These are phyloP conservation scores for Coelinius sp. DNA, from an alignment of 2,888 invertebrate genomes.

Conservation along the genomic window DNA sequence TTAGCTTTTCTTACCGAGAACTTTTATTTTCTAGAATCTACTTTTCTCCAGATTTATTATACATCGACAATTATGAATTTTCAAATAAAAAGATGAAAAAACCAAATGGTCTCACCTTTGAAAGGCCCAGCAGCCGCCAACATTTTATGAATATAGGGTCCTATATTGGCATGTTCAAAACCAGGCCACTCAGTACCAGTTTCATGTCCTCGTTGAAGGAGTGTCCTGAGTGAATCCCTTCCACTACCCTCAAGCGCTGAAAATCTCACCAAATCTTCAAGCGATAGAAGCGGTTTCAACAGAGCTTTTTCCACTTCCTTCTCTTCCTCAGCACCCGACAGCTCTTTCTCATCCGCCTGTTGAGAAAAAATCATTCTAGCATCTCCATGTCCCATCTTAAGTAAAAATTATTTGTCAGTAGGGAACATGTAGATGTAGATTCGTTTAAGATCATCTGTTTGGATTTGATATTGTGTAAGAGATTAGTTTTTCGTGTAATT, in stretches of 20 bases:
- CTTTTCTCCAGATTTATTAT: neutral
- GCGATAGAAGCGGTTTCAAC: constrained; percentile 73
- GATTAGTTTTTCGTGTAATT: constrained; percentile 22
- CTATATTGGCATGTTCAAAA: constrained; percentile 72
- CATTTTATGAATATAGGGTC: constrained; percentile 74
- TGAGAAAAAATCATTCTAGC: constrained; percentile 46
- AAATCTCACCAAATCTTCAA: constrained; percentile 76
- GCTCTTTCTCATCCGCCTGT: constrained; percentile 75
- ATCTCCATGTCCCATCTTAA: constrained; percentile 51
- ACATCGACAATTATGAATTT: neutral
- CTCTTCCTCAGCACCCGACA: constrained; percentile 75
- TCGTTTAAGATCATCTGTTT: constrained; percentile 28
- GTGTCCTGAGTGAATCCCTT: constrained; percentile 72
- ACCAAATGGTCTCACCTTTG: constrained; percentile 57
- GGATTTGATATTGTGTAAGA: constrained; percentile 25
- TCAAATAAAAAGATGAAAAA: neutral
- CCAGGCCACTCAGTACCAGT: constrained; percentile 72
- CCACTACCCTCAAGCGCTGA: constrained; percentile 71
- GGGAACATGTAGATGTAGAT: constrained; percentile 29
- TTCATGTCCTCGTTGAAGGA: constrained; percentile 72
- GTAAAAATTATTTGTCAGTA: constrained; percentile 6
- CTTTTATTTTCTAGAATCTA: too few relatives aligned
- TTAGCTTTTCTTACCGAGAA: too few relatives aligned
- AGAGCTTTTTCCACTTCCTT: constrained; percentile 76
- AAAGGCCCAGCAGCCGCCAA: constrained; percentile 69